Base-by-base conservation (phyloP, 2,113 vertebrate species). In the Halcyon senegalensis region DNA sequence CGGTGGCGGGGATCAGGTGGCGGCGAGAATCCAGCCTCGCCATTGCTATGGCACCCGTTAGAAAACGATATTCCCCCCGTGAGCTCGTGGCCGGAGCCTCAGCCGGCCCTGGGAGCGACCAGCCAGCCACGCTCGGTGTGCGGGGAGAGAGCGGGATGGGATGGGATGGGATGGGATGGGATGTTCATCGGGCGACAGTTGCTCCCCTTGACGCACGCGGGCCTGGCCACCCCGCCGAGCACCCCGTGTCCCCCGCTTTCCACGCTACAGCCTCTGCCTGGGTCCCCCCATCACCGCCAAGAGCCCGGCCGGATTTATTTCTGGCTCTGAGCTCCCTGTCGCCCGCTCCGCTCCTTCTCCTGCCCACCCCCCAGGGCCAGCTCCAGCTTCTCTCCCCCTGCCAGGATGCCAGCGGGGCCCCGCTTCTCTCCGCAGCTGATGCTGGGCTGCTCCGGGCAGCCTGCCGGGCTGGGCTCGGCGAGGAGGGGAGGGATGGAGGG, bases 21-120 rank as follows among this genome's bases (percentile, higher is more conserved):
- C 83, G 2, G 87, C 14, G 69, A 58, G 72, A 21, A 59, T 88
- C 96, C 97, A 93, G 92, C 97, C 95, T 97, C 96, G 53, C 96
- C 97, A 97, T 97, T 97, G 97, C 97, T 96, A 97, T 97, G 96
- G 98, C 94, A 96, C 97, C 97, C 96, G 98, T 97, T 97, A 98
- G 90, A 94, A 95, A 96, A 82, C 98, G 93, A 98, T 95, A 96
- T 97, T 97, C 20, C 78, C 91, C 94, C 97, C 97, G 97, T 93
- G 97, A 97, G 97, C 97, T 95, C 97, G 73, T 90, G 94, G 97
- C 97, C 82, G 85, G 69, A 87, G 73, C 96, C 93, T 35, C 92
- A 13, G 81, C 87, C 85, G 35, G 43, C 73, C 95, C 96, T n/a
- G n/a, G n/a, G n/a, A n/a, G n/a, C n/a, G n/a, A n/a, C n/a, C n/a